Conservation (phyloP, 1,140 invertebrate species). For the Platyura marginata region DNA sequence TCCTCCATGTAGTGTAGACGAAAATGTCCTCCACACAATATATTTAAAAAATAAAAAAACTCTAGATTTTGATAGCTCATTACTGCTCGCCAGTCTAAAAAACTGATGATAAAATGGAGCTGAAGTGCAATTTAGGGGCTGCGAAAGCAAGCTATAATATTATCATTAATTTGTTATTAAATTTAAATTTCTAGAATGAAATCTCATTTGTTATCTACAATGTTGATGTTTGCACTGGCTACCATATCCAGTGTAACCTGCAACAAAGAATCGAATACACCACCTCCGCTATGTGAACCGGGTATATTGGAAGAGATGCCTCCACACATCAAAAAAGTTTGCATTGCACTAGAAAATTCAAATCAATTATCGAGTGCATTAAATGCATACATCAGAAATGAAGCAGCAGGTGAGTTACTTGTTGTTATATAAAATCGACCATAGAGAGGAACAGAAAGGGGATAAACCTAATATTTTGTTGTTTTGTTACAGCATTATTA, state of each 20-base stretch:
- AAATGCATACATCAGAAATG: constrained; percentile 20
- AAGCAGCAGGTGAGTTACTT: constrained; percentile 15
- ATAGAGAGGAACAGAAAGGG: not conserved
- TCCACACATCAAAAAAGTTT: constrained; percentile 20
- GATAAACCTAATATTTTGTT: not conserved
- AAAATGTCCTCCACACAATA: too few relatives aligned
- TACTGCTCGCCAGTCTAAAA: too few relatives aligned
- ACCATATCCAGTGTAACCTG: not conserved
- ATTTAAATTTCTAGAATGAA: too few relatives aligned
- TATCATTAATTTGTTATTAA: too few relatives aligned
- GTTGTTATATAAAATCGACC: not conserved
- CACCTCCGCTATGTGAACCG: constrained; percentile 14
- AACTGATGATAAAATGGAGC: too few relatives aligned
- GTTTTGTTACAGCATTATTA: constrained; percentile 12
- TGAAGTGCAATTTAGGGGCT: too few relatives aligned
- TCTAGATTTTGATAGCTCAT: too few relatives aligned
- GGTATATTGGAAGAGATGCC: constrained; percentile 23
- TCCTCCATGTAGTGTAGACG: too few relatives aligned
- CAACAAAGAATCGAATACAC: not conserved
- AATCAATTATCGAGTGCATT: constrained; percentile 18
- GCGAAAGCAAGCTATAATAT: too few relatives aligned
- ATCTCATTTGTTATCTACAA: not conserved
- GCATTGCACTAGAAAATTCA: constrained; percentile 20
- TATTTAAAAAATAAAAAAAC: too few relatives aligned
- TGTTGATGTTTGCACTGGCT: not conserved